phyloP scores from a whole-genome alignment of 1,140 invertebrate species.

The Drosophila pachea region DNA sequence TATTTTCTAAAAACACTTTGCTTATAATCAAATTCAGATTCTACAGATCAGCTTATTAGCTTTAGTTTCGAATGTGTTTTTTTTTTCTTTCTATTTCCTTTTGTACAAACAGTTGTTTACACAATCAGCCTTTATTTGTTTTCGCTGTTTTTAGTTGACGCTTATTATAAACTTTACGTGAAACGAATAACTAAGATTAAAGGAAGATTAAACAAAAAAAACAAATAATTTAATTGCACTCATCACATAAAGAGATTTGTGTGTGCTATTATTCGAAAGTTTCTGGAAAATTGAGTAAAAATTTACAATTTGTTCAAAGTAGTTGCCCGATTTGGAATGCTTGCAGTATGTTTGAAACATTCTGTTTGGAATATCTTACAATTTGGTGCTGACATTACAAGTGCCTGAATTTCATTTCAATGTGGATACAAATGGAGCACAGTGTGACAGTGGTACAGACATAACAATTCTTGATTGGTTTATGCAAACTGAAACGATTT shows the following conservation, averaged over 20 bases:
- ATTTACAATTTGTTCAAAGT: conserved; percentile 63
- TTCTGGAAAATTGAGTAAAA: conserved; percentile 26
- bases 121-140: conserved; percentile 68
- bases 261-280: conserved; percentile 44
- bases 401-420: conserved; percentile 42
- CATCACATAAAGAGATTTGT: conserved; percentile 51
- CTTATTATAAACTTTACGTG: conserved; percentile 57
- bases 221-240: conserved; percentile 50
- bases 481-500: conserved; percentile 42
- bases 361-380: conserved; percentile 30
- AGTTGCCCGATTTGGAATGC: conserved; percentile 58
- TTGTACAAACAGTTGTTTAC: conserved; percentile 69
- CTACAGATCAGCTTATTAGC: conserved; percentile 24
- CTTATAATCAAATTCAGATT: conserved; percentile 52
- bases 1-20: conserved; percentile 56
- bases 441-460: conserved; percentile 27
- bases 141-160: conserved; percentile 48
- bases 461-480: conserved; percentile 32
- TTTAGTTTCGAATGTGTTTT: conserved; percentile 28
- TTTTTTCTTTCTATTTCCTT: conserved; percentile 39
- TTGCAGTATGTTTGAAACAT: conserved; percentile 55
- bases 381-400: conserved; percentile 40
- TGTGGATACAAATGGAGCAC: conserved; percentile 22
- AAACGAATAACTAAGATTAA: conserved; percentile 57
- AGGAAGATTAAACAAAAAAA: conserved; percentile 45